phyloP scores from a whole-genome alignment of 1,140 invertebrate species.

The Atta colombica region DNA sequence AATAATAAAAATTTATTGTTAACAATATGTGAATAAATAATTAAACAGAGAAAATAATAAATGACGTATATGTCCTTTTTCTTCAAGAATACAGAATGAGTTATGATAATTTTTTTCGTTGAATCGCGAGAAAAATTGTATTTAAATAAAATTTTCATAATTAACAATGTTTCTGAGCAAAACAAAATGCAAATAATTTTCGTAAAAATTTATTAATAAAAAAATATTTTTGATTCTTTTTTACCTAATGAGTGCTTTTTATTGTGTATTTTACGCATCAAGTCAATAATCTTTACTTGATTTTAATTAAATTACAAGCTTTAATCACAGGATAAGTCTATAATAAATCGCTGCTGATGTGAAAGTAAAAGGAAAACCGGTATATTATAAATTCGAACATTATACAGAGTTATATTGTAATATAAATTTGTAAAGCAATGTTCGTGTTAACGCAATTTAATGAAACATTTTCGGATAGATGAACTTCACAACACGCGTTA shows the following conservation, averaged over 20 bases:
- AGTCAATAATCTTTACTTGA: not conserved
- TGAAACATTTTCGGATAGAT: slow-evolving; percentile 69
- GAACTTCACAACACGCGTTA: slow-evolving; percentile 62
- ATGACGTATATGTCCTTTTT: not conserved
- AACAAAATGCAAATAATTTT: not conserved
- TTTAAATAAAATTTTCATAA: not conserved
- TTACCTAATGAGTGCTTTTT: not conserved
- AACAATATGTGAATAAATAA: not conserved
- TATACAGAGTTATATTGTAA: slow-evolving; percentile 14
- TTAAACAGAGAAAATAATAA: too few relatives aligned
- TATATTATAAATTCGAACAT: not conserved
- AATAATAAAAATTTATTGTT: slow-evolving; percentile 28
- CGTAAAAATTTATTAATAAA: not conserved
- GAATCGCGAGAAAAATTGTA: not conserved
- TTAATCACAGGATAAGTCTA: not conserved
- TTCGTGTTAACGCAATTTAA: slow-evolving; percentile 58
- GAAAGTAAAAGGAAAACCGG: slow-evolving; percentile 4
- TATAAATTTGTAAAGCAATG: slow-evolving; percentile 45
- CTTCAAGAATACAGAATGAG: not conserved
- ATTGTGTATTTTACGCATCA: not conserved
- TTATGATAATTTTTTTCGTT: not conserved
- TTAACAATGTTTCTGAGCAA: not conserved
- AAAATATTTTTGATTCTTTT: not conserved
- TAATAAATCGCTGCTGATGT: not conserved
- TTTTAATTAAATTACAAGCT: slow-evolving; percentile 26